Base-by-base conservation (phyloP, 2,797 vertebrate genomes). In the Synanceia verrucosa region DNA sequence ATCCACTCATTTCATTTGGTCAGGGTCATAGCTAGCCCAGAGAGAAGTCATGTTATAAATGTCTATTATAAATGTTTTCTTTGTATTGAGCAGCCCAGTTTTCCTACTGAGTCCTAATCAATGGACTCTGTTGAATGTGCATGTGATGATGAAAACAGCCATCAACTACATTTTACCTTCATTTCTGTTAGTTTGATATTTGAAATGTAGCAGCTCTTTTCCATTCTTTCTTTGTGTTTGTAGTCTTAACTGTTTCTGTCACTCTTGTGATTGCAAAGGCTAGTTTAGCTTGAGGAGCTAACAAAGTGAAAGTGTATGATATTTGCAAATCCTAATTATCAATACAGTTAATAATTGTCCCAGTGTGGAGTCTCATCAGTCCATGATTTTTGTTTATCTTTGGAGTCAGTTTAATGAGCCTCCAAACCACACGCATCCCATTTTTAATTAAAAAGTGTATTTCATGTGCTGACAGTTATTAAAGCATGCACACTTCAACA, bases 1-100 rank as follows among this genome's bases (percentile, higher is more conserved):
- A 93, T 93, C 85, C 90, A 84, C 62, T 89, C 90, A 94, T 94
- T 93, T 93, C 89, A 94, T 90, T 86, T 87, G 77, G 50, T 91
- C 85, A 93, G 91, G 81, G 82, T 82, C 75, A 78, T 93, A 87
- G 88, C 86, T 93, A 91, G 91, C 56, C 70, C 79, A 82, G 3
- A 68, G 28, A 52, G 34, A 63, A 75, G 48, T 81, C 60, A 78
- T 86, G n/a, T 76, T 70, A 65, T 2, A 2, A 62, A 61, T 87
- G 69, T 77, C 19, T 83, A 29, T 59, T 50, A n/a, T n/a, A n/a
- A 60, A 48, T 18, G 64, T 58, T 47, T 77, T 47, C 2, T 76
- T 56, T n/a, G n/a, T 75, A 83, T 5, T 59, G 34, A 70, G 63
- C 72, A 85, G 76, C 65, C 73, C 60, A 90, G 80, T 39, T 88